Conservation (phyloP, 30 jellyfish, hydroid and myxozoan genomes). For the Cassiopea xamachana region DNA sequence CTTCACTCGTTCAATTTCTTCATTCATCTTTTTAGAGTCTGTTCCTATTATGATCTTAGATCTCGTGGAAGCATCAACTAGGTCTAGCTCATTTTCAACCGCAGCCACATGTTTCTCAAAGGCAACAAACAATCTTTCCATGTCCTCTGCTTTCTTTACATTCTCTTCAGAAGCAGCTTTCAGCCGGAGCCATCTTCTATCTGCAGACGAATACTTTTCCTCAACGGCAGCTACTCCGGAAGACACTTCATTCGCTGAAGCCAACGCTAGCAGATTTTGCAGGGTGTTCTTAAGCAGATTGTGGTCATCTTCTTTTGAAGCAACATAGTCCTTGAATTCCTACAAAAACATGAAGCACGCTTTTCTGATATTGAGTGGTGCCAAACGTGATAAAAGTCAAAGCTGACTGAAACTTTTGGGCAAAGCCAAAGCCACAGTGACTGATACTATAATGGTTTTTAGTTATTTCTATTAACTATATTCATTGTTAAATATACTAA, state of each 20-base stretch:
- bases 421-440: too few species aligned
- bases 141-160: background rate
- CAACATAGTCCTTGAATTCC: constrained; percentile 44
- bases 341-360: background rate
- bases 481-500: too few species aligned
- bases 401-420: too few species aligned
- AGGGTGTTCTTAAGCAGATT: constrained; percentile 18
- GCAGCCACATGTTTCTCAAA: constrained; percentile 40
- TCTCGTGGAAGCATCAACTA: constrained; percentile 44
- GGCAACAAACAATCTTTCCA: constrained; percentile 12
- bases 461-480: too few species aligned
- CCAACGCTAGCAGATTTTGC: constrained; percentile 28
- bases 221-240: constrained; percentile 66
- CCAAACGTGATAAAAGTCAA: too few species aligned
- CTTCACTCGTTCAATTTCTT: constrained; percentile 68
- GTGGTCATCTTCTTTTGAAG: constrained; percentile 48
- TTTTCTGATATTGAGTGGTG: too few species aligned
- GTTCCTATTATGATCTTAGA: constrained; percentile 73
- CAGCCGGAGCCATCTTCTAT: constrained; percentile 67
- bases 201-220: constrained; percentile 3
- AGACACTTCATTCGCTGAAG: constrained; percentile 54
- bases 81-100: constrained; percentile 32
- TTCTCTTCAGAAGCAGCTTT: constrained; percentile 1
- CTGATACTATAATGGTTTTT: too few species aligned
- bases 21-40: constrained; percentile 62